Percentiles rank a stretch among this genome's conserved stretches.
These are phyloP conservation scores for Heterodera filipjevi DNA, from an alignment of 2,888 invertebrate genomes.

Conservation along the genomic window DNA sequence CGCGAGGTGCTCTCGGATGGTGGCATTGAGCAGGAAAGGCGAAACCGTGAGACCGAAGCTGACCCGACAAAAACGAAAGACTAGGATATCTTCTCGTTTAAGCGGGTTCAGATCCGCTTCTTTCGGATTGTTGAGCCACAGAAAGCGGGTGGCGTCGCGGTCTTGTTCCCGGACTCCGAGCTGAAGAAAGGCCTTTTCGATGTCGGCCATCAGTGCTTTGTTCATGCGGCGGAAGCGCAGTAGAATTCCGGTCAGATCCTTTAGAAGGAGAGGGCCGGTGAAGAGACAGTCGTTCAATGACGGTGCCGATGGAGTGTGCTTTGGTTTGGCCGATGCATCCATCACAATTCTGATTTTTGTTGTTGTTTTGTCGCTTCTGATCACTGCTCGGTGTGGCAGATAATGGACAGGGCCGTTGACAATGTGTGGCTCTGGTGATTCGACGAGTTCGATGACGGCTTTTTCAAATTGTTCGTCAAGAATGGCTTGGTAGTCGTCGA, in stretches of 20 bases:
- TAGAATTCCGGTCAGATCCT: background rate
- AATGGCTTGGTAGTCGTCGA: background rate
- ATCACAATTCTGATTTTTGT: slow-evolving; percentile 9
- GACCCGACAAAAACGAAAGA: background rate
- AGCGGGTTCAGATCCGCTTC: background rate
- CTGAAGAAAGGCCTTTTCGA: slow-evolving; percentile 47
- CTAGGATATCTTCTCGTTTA: background rate
- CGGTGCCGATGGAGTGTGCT: background rate
- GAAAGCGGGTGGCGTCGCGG: slow-evolving; percentile 35
- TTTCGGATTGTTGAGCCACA: slow-evolving; percentile 2
- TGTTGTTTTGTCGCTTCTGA: background rate
- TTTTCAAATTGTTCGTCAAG: background rate
- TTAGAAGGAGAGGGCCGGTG: background rate
- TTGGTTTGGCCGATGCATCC: slow-evolving; percentile 4
- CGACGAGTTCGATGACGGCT: background rate
- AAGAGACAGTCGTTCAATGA: background rate
- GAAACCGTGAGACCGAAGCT: slow-evolving; percentile 15
- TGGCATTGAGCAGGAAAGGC: slow-evolving; percentile 16
- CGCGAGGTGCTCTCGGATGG: background rate
- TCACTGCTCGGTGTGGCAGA: slow-evolving; percentile 14
- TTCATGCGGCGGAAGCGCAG: slow-evolving; percentile 29
- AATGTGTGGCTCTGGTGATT: slow-evolving; percentile 16
- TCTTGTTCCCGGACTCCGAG: slow-evolving; percentile 32
- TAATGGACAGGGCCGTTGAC: background rate
- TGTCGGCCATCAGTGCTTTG: slow-evolving; percentile 36